Base-by-base conservation (phyloP, 2,888 invertebrate species). In the Chrysodeixis includens region DNA sequence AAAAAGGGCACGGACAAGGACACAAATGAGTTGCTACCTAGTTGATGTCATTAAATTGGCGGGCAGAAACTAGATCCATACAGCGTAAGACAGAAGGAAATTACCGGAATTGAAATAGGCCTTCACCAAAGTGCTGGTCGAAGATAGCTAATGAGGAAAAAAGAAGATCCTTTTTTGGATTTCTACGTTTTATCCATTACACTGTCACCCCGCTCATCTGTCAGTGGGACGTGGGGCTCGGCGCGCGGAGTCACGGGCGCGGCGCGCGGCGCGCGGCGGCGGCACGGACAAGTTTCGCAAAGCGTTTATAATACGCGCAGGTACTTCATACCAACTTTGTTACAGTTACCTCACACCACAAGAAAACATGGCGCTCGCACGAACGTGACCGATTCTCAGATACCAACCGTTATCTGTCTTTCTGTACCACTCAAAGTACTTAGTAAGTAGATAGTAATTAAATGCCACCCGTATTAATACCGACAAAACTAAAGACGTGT, bases 271-370 rank as follows among this genome's bases (percentile, higher is more conserved):
- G 58, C n/a, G 51, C 22, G 20, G 49, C 5, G 30, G 57, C 20
- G 20, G 32, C 30, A 49, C 58, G 51, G 51, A 40, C 52, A 40
- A 55, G 56, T 60, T 57, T 8, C 18, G 12, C 56, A 30, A 14
- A 12, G 59, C 73, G 66, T 56, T 56, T 40, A 49, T 62, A 59
- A 56, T 53, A 49, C 73, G 66, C 66, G 52, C 51, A 53, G 59
- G 56, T 61, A 57, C 73, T 62, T 63, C 35, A 53, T 49, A 18
- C 12, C 35, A 67, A 74, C 54, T 77, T 62, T 44, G 65, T 52
- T 26, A 40, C 46, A 20, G 46, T 49, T 18, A 18, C 59, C 44
- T 44, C 66, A 22, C 35, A 18, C 53, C 49, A 59, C 32, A 18
- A 46, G 20, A 52, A 72, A 66, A 51, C 51, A 32, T 32, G 56